A percentile compares a stretch with the other conserved stretches of the same genome.
Conservation (phyloP, 2,797 vertebrate species). For the Limosa lapponica region DNA sequence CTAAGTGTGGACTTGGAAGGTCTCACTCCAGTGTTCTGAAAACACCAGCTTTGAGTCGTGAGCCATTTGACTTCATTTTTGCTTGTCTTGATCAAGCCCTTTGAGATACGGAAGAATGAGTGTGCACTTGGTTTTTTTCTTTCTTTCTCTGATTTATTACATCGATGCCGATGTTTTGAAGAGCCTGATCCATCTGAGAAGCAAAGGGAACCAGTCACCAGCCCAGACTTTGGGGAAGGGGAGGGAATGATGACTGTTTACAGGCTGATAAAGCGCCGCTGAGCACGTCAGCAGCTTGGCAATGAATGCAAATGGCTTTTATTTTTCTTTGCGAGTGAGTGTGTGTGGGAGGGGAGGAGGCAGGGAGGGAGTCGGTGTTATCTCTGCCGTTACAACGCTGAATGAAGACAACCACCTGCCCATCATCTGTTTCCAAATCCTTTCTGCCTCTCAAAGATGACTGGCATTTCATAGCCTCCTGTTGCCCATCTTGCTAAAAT, state of each 20-base stretch:
- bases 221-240: background rate
- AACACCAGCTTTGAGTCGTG: background rate
- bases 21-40: background rate
- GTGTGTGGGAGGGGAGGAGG: background rate
- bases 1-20: conserved; percentile 11
- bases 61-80: background rate
- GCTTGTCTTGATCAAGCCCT: background rate
- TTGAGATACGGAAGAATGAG: background rate
- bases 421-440: background rate
- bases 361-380: background rate
- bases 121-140: background rate
- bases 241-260: background rate
- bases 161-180: background rate
- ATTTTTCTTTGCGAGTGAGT: background rate
- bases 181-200: background rate
- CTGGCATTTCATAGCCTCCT: background rate
- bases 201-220: background rate
- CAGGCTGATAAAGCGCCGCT: background rate
- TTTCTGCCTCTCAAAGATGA: conserved; percentile 8
- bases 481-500: conserved; percentile 20
- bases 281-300: background rate
- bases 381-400: background rate
- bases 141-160: background rate
- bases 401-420: conserved; percentile 34
- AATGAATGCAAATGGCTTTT: background rate